Evolutionary conservation across 2,888 invertebrate genomes (phyloP).

Genomic region (Chouioia cunea): DNA sequence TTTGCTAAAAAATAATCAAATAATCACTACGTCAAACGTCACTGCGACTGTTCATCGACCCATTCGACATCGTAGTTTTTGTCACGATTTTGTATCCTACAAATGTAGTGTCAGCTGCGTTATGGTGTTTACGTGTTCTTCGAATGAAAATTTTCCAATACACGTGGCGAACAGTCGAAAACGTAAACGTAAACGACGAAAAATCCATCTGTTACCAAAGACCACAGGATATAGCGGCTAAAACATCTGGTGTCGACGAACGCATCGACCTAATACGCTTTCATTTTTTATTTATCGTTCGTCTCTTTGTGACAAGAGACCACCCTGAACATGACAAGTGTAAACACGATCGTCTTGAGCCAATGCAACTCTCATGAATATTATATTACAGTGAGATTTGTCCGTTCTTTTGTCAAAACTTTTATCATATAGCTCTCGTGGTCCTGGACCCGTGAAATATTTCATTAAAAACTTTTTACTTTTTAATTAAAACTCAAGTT

Average conservation of each 20-base stretch:
- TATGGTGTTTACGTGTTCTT: not conserved
- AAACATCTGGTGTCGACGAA: conserved; percentile 23
- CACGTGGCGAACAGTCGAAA: not conserved
- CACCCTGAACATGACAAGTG: conserved; percentile 8
- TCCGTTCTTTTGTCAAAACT: no score
- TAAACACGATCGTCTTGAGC: not conserved
- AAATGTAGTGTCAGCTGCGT: not conserved
- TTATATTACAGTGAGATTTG: no score
- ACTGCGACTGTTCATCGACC: not conserved
- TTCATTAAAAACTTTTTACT: conserved; percentile 17
- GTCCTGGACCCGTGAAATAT: not conserved
- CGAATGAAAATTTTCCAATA: conserved; percentile 21
- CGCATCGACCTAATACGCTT: conserved; percentile 5
- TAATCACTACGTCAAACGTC: not conserved
- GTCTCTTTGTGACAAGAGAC: not conserved
- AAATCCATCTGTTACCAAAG: conserved; percentile 10
- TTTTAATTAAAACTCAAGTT: conserved; percentile 8
- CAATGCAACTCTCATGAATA: no score
- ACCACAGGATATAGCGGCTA: conserved; percentile 18
- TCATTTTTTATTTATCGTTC: not conserved
- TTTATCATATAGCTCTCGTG: not conserved
- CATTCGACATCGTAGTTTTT: not conserved
- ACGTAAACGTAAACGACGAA: conserved; percentile 11
- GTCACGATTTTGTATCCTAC: not conserved
- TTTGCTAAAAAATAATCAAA: not conserved